Percentiles rank a stretch among this genome's conserved stretches.
Conservation (phyloP, 2,888 invertebrate genomes). For the Apotomis capreana region DNA sequence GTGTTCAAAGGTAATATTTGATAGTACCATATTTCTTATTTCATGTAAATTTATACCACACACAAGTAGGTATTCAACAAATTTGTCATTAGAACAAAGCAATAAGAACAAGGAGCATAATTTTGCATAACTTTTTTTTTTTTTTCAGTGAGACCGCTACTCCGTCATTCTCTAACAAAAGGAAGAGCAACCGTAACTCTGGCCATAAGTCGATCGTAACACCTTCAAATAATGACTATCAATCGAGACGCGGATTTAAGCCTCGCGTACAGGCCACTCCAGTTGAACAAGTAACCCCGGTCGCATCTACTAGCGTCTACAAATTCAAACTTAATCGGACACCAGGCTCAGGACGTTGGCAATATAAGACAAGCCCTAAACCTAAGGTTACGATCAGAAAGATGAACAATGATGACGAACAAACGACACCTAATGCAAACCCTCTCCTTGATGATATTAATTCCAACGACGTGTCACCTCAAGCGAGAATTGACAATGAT, state of each 20-base stretch:
- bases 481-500: constrained; percentile 85
- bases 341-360: constrained; percentile 94
- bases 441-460: constrained; percentile 73
- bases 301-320: constrained; percentile 85
- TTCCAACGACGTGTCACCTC: constrained; percentile 81
- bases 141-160: constrained; percentile 85
- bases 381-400: constrained; percentile 92
- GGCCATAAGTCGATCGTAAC: constrained; percentile 73
- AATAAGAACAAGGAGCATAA: constrained; percentile 62
- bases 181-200: constrained; percentile 76
- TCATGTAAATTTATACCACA: not conserved
- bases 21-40: not conserved
- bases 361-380: constrained; percentile 94
- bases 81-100: not conserved
- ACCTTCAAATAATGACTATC: constrained; percentile 69
- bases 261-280: constrained; percentile 85
- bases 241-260: constrained; percentile 86
- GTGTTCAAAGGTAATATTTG: constrained; percentile 70
- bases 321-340: constrained; percentile 92
- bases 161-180: constrained; percentile 80
- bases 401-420: constrained; percentile 83
- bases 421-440: constrained; percentile 75
- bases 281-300: constrained; percentile 79
- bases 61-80: too few species aligned
- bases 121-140: constrained; percentile 87